Percentiles rank a stretch among this genome's conserved stretches.
Evolutionary conservation across 2,888 invertebrate species (phyloP).

Genomic region (Axea sp.): DNA sequence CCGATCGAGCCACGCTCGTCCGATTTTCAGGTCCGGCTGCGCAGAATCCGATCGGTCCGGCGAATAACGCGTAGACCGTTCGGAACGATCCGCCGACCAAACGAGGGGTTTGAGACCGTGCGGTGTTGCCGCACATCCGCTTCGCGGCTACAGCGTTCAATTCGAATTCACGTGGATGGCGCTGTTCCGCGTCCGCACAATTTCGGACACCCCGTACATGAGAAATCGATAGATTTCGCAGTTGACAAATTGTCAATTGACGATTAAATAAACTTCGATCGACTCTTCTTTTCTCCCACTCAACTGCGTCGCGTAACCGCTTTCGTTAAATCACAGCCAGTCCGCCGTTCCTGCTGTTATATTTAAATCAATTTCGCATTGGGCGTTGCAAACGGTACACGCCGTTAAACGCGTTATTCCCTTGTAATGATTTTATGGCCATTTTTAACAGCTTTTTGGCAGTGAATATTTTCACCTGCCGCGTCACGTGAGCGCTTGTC

Average conservation of each 20-base stretch:
- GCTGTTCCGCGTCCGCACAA: slow-evolving; percentile 46
- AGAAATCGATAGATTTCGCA: slow-evolving; percentile 38
- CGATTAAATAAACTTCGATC: slow-evolving; percentile 25
- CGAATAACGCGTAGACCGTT: slow-evolving; percentile 70
- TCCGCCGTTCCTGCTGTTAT: no score
- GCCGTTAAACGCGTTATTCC: no score
- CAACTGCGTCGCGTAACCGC: no score
- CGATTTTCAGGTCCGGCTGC: background rate
- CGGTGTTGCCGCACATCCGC: slow-evolving; percentile 70
- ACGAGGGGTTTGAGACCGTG: slow-evolving; percentile 86
- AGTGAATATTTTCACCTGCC: no score
- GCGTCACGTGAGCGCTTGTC: no score
- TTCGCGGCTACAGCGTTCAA: slow-evolving; percentile 76
- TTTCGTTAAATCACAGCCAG: no score
- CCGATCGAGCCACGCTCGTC: background rate
- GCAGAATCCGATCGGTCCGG: background rate
- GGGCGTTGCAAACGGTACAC: no score
- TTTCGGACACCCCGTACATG: slow-evolving; percentile 39
- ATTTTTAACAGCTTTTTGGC: no score
- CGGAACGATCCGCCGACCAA: slow-evolving; percentile 62
- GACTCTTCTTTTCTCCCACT: no score
- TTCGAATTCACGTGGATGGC: slow-evolving; percentile 68
- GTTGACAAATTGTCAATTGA: slow-evolving; percentile 38
- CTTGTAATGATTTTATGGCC: no score
- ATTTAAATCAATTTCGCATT: background rate